Evolutionary conservation across 2,888 invertebrate species (phyloP).

Genomic region (Brachylomia viminalis): DNA sequence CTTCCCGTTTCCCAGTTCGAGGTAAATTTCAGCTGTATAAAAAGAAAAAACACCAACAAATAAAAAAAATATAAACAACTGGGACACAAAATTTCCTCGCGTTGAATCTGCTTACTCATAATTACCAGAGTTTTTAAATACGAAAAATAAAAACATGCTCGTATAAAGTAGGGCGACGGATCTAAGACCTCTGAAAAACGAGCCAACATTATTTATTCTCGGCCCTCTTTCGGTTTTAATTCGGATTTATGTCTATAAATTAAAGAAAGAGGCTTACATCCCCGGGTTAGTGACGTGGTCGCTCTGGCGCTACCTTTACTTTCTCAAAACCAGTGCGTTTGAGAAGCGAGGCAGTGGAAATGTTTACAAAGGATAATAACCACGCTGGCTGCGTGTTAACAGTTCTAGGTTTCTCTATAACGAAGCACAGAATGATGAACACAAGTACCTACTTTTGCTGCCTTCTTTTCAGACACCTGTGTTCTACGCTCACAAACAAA

Average conservation of each 20-base stretch:
- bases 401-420: neutral
- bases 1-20: conserved; percentile 18
- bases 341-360: conserved; percentile 7
- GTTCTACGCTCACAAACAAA: neutral
- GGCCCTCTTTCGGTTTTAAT: conserved; percentile 87
- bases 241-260: conserved; percentile 89
- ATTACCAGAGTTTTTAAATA: conserved; percentile 86
- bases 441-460: neutral
- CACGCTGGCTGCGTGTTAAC: conserved; percentile 1
- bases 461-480: conserved; percentile 28
- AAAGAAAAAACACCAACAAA: conserved; percentile 63
- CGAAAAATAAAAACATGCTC: conserved; percentile 83
- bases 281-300: conserved; percentile 73
- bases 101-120: conserved; percentile 83
- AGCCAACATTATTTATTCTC: conserved; percentile 86
- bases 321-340: conserved; percentile 30
- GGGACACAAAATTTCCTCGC: conserved; percentile 70
- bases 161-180: conserved; percentile 82
- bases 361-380: conserved; percentile 16
- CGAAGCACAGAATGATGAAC: conserved; percentile 5
- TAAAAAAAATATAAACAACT: conserved; percentile 67
- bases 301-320: conserved; percentile 64
- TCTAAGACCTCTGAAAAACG: conserved; percentile 89
- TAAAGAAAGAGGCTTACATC: conserved; percentile 84
- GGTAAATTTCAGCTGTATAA: conserved; percentile 43